phyloP scores from a whole-genome alignment of 2,888 invertebrate genomes.

The Stenchaetothrips biformis region DNA sequence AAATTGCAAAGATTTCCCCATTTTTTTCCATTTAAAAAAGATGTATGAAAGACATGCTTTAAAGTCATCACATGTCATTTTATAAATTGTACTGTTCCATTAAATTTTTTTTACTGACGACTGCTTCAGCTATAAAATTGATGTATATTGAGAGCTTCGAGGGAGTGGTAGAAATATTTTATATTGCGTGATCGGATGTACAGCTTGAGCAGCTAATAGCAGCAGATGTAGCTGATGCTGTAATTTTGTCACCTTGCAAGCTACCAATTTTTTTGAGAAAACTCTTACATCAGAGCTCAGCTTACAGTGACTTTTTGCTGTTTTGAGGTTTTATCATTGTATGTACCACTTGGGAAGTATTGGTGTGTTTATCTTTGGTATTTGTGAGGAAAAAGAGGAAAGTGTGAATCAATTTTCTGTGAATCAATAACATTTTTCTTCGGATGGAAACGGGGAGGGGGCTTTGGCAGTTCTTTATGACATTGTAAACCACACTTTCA shows the following conservation, averaged over 20 bases:
- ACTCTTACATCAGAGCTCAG: constrained; percentile 3
- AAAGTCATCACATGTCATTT: neutral
- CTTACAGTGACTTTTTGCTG: constrained; percentile 25
- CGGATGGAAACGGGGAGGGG: neutral
- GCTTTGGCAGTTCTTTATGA: neutral
- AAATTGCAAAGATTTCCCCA: constrained; percentile 20
- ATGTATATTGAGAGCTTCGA: constrained; percentile 9
- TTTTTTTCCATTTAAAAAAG: constrained; percentile 25
- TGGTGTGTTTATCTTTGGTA: constrained; percentile 21
- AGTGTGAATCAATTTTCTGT: too few species aligned
- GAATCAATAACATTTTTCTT: neutral
- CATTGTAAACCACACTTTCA: constrained; percentile 21
- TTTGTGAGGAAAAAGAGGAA: too few species aligned
- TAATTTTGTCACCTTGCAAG: constrained; percentile 21
- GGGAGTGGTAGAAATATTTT: constrained; percentile 12
- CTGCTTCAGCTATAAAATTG: constrained; percentile 14
- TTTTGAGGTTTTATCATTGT: neutral
- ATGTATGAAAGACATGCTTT: constrained; percentile 5
- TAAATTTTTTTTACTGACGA: neutral
- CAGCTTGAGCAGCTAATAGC: constrained; percentile 24
- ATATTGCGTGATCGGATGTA: constrained; percentile 16
- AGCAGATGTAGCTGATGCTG: constrained; percentile 8
- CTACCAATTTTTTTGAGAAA: neutral
- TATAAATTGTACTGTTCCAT: neutral
- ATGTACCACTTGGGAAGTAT: neutral